Evolutionary conservation across 2,113 vertebrate genomes (phyloP), one percentile per base, ranked within the genome.

Genomic region (Tringa solitaria): DNA sequence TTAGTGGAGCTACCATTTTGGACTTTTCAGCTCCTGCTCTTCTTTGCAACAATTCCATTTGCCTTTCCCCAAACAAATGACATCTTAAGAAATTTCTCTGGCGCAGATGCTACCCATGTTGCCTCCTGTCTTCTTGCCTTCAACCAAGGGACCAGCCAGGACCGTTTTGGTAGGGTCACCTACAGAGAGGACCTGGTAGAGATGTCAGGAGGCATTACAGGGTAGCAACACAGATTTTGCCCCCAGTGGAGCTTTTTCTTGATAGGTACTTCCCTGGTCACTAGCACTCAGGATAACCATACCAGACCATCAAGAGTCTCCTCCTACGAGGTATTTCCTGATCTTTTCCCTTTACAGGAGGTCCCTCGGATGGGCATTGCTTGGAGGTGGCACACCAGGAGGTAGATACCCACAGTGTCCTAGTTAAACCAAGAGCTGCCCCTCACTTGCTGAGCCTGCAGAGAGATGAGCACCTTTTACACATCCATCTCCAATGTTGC

Each of bases 1-100:
- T 67, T 61, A 67, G 68, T 39, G 64, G 82, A 92, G 80, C 84
- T 92, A 94, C 89, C 94, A 92, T 88, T 91, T 95, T 88, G 95
- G 81, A 89, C 83, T 92, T 81, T 9, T 13, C 77, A 24, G 85
- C 50, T 97, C 91, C 76, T 84, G 73, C 84, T 96, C 67, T 56
- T 80, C 51, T 76, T 89, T 83, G 84, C 41, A 80, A 79, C 89
- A 69, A 59, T 80, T 85, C 51, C 8, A 4, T 30, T 90, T 72
- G 90, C 84, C 32, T 97, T 72, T 89, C 84, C 28, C 51, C 30
- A 12, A 9, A 72, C 61, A 85, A 93, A 76, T 81, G 69, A 74
- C 76, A 61, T 76, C 87, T 93, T 68, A 41, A 57, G 89, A 89
- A 61, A 78, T 92, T 94, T 97, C 82, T 69, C 67, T 4, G 18